Base-by-base conservation (phyloP, 2,888 invertebrate species). In the Nysson spinosus region DNA sequence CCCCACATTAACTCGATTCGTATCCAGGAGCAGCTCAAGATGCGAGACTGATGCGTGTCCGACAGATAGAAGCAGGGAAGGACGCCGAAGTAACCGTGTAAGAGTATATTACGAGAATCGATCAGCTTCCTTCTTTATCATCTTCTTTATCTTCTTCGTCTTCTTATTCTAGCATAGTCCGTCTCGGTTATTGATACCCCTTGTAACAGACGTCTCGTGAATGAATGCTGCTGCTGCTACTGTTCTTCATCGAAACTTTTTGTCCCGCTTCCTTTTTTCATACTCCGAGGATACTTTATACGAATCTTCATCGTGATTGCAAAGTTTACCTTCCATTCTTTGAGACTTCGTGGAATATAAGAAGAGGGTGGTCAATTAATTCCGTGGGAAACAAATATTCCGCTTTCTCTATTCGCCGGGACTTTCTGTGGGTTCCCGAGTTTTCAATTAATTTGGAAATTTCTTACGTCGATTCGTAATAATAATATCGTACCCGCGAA, bases 1-100 rank as follows among this genome's bases (percentile, higher is more conserved):
- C 73, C 79, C 75, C 76, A 73, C 82, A 81, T 83, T 83, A 82
- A 80, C 78, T 75, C 74, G 64, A 75, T 81, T 81, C 78, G 78
- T 71, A 75, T 62, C 69, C 69, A 55, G 73, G 69, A 64, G 69
- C 72, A 68, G 55, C 63, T 49, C 56, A 54, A 76, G 79, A 84
- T 81, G 82, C 84, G 83, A 80, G 83, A 83, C 83, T 80, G 85
- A 85, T 85, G 83, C 80, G 80, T 80, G 76, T 80, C 77, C 77
- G 68, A 75, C 55, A 69, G 62, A 62, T 54, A 70, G 63, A 65
- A 66, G 60, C 58, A 60, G 62, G 63, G 61, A 61, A 49, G 65
- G 67, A 61, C 66, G 64, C 47, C 47, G 35, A 52, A 47, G 49
- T 66, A 72, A 71, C 66, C 64, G 56, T 71, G 60, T 62, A 64